Evolutionary conservation across 2,113 vertebrate genomes (phyloP).

Genomic region (Lates calcarifer): DNA sequence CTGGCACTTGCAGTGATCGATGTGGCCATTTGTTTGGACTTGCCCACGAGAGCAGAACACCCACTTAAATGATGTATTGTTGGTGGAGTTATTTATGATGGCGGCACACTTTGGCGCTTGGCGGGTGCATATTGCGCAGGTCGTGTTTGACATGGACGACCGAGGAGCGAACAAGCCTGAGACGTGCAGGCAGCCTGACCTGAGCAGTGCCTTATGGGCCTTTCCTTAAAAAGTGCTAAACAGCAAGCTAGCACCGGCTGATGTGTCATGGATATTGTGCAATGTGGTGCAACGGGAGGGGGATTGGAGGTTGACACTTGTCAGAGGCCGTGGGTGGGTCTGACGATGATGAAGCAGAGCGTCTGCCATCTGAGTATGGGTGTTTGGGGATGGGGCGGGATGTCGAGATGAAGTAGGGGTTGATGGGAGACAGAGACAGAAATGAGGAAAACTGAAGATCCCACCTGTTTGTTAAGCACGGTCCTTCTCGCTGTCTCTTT

Average conservation of each 20-base stretch:
- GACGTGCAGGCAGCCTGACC: conserved; percentile 74
- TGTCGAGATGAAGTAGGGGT: conserved; percentile 27
- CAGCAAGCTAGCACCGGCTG: conserved; percentile 51
- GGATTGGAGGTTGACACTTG: conserved; percentile 53
- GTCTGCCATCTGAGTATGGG: conserved; percentile 59
- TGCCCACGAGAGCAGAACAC: conserved; percentile 81
- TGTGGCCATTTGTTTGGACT: conserved; percentile 85
- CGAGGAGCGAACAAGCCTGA: conserved; percentile 80
- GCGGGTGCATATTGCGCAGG: conserved; percentile 72
- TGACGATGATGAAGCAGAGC: conserved; percentile 71
- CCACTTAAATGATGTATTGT: conserved; percentile 84
- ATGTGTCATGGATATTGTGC: conserved; percentile 51
- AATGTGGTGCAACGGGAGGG: conserved; percentile 24
- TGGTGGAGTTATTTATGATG: conserved; percentile 84
- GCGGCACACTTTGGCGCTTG: conserved; percentile 70
- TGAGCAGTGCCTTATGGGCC: conserved; percentile 68
- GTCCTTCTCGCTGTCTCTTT: conserved; percentile 59
- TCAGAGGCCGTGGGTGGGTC: conserved; percentile 51
- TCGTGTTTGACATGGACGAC: conserved; percentile 83
- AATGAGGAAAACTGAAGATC: conserved; percentile 57
- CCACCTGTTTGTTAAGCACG: conserved; percentile 70
- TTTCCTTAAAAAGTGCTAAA: conserved; percentile 73
- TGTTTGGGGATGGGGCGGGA: conserved; percentile 45
- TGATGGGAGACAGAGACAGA: conserved; percentile 54
- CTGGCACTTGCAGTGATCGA: conserved; percentile 78